Evolutionary conservation across 2,113 vertebrate species (phyloP), one percentile per base, ranked within the genome.

Genomic region (Sinocyclocheilus grahami): DNA sequence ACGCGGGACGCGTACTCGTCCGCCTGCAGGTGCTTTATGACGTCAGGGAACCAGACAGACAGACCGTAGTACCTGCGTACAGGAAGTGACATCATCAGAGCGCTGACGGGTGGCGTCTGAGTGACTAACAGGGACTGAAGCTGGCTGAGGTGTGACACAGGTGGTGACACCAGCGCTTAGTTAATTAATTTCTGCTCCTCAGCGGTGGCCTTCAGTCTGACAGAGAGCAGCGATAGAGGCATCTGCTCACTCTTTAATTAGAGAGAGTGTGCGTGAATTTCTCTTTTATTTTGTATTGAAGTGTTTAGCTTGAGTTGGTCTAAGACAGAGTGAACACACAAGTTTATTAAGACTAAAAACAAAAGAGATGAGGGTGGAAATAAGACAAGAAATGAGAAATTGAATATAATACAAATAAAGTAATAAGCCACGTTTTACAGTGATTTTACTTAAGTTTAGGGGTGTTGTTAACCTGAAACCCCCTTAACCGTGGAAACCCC

Each of bases 31-130:
- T 99, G 97, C 91, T 97, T 99, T 91, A 99, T 99, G 90, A 99
- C 98, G 55, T 99, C 98, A 16, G 98, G 98, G 90, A 99, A 99
- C 98, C 98, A 99, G 55, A 99, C 97, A 7, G 98, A 99, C 91
- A 99, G 93, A 1, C 98, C 98, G 0, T 99, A 99, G 92, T 98
- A 99, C 87, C 98, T 99, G 95, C 78, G 87, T 27, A 83, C 16
- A 87, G 86, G 63, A 79, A n/a, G 4, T 46, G 67, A 75, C 55
- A 86, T 33, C 62, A 30, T 62, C 37, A 72, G 37, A 72, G 33
- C 33, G 0, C 16, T 22, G 18, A 4, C 7, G 3, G 1, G 16
- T 9, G 18, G 2, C 22, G 3, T 39, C 20, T 39, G 20, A 79
- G 37, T 14, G 30, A 78, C 51, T 77, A 55, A 77, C 24, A 77